Evolutionary conservation across 2,888 invertebrate genomes (phyloP), one percentile per base, ranked within the genome.

Genomic region (Drosophila gaucha): DNA sequence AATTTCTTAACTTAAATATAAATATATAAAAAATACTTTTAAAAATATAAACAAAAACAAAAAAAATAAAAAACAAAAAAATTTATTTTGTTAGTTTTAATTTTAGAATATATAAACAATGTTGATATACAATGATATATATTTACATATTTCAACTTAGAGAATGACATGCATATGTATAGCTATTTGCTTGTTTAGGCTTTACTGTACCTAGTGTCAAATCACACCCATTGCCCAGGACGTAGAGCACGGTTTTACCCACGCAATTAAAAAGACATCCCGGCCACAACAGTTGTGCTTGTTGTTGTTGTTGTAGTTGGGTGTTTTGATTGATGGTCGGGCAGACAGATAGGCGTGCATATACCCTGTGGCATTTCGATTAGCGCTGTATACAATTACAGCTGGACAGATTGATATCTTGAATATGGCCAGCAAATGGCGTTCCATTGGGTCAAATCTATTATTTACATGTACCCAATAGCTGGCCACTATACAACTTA

Each of bases 331-430:
- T 74, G 70, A 68, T 67, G 51, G 49, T 50, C 52, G 36, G 41
- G 33, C 52, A 28, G 33, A 33, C 52, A 49, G 30, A 31, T 28
- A 38, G 41, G 3, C 35, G 28, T 47, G 16, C 50, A 36, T 26
- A 31, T 9, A 20, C 20, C 14, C 20, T 38, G 51, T 43, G 47
- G 38, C 52, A 41, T 64, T n/a, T 73, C 39, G 69, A 68, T 69
- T 72, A 56, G 22, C 31, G 64, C 12, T 33, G 26, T 49, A 39
- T 38, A 58, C 72, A 66, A 59, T 64, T 79, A 67, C 64, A 67
- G 31, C 58, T 68, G 16, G 44, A n/a, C 60, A 1, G 68, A 85
- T 67, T 71, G 44, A 55, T 74, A 70, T 74, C 74, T 39, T 24
- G 5, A 6, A 33, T 14, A 49, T 28, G 44, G 22, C 6, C 47